phyloP scores from a whole-genome alignment of 2,888 invertebrate species.

The Blomia tropicalis region DNA sequence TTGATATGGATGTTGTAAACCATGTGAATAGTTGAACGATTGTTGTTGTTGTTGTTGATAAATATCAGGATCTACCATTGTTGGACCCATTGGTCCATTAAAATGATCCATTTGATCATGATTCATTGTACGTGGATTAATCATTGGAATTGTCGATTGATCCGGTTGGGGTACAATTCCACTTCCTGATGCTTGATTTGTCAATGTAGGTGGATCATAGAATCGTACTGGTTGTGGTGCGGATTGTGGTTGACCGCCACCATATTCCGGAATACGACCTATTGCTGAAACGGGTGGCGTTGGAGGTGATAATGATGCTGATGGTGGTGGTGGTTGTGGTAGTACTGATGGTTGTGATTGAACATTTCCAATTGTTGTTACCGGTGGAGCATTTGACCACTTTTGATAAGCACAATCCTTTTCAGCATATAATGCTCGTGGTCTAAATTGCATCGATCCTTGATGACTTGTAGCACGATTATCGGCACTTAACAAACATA shows the following conservation, averaged over 20 bases:
- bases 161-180: background rate
- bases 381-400: slow-evolving; percentile 6
- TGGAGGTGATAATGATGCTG: background rate
- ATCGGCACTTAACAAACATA: slow-evolving; percentile 60
- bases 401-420: slow-evolving; percentile 38
- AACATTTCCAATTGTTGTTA: slow-evolving; percentile 17
- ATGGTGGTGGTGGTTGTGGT: background rate
- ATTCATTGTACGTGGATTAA: background rate
- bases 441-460: slow-evolving; percentile 42
- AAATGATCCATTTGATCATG: background rate
- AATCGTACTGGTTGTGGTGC: too few relatives aligned
- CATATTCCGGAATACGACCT: too few relatives aligned
- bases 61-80: too few relatives aligned
- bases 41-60: too few relatives aligned
- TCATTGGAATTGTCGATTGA: background rate
- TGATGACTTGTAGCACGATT: slow-evolving; percentile 39
- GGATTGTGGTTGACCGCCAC: too few relatives aligned
- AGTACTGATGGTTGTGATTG: background rate
- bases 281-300: background rate
- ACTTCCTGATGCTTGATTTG: background rate
- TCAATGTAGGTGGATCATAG: background rate
- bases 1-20: background rate
- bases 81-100: background rate
- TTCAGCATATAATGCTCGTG: slow-evolving; percentile 52
- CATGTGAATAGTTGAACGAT: background rate